Conservation (phyloP, 2,888 invertebrate genomes). For the Periphyllus acericola region DNA sequence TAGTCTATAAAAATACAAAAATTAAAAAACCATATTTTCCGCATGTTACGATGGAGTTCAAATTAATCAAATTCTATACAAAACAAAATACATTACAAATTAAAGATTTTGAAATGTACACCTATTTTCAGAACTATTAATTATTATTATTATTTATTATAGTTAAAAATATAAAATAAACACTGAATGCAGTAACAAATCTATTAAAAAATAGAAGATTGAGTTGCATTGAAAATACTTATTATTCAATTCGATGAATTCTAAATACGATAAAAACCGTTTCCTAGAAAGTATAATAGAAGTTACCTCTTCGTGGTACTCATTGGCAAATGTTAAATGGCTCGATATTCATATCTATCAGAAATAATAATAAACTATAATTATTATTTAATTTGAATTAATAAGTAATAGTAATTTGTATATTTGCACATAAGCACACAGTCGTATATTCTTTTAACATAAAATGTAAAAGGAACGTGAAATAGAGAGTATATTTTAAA, state of each 20-base stretch:
- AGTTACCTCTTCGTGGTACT: neutral
- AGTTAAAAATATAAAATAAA: too few relatives aligned
- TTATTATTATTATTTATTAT: too few relatives aligned
- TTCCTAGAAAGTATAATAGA: conserved; percentile 6
- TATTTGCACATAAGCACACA: neutral
- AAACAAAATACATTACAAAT: too few relatives aligned
- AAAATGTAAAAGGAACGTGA: neutral
- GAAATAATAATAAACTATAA: neutral
- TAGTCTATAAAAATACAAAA: neutral
- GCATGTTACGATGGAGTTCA: too few relatives aligned
- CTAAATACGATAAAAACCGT: conserved; percentile 7
- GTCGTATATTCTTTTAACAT: neutral
- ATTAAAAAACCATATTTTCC: neutral
- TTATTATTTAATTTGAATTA: neutral
- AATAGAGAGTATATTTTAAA: neutral
- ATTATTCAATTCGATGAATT: conserved; percentile 4
- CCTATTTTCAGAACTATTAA: too few relatives aligned
- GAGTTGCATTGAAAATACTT: neutral
- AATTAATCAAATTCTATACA: too few relatives aligned
- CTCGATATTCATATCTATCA: neutral
- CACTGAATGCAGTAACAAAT: neutral
- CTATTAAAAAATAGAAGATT: neutral
- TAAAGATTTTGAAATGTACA: too few relatives aligned
- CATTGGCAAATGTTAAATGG: neutral
- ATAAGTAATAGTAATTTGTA: neutral